Percentiles rank a stretch among this genome's conserved stretches.
phyloP scores from a whole-genome alignment of 2,113 vertebrate genomes.

The Salvator merianae region DNA sequence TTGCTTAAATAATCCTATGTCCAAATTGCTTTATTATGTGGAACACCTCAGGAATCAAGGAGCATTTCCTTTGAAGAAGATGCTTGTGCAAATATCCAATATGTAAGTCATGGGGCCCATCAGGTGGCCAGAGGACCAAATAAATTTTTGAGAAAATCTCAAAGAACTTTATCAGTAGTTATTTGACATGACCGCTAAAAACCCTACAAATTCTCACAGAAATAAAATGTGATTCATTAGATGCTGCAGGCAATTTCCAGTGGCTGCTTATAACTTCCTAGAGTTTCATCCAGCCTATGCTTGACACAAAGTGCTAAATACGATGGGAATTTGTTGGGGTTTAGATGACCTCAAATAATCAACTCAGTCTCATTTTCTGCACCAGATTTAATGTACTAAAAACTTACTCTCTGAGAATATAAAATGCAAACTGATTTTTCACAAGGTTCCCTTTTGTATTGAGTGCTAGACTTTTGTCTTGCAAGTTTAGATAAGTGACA shows the following conservation, averaged over 20 bases:
- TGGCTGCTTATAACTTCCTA: not conserved
- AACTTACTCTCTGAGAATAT: not conserved
- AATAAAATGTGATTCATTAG: not conserved
- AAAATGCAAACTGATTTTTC: not conserved
- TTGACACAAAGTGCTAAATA: not conserved
- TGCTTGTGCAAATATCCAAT: too few relatives aligned
- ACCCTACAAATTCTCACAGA: not conserved
- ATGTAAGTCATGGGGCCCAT: too few relatives aligned
- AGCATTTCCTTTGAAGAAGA: too few relatives aligned
- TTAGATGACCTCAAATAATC: not conserved
- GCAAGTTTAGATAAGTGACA: constrained; percentile 9
- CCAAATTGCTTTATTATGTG: too few relatives aligned
- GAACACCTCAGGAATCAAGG: too few relatives aligned
- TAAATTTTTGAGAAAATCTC: not conserved
- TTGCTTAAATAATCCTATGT: too few relatives aligned
- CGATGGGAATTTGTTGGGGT: too few relatives aligned
- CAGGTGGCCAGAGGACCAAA: too few relatives aligned
- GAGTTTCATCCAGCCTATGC: not conserved
- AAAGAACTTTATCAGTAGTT: not conserved
- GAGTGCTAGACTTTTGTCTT: not conserved
- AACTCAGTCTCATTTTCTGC: not conserved
- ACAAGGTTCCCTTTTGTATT: not conserved
- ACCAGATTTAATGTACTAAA: not conserved
- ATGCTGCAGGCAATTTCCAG: not conserved
- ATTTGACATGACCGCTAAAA: not conserved